Evolutionary conservation across 2,888 invertebrate genomes (phyloP).

Genomic region (Acholoe squamosa): DNA sequence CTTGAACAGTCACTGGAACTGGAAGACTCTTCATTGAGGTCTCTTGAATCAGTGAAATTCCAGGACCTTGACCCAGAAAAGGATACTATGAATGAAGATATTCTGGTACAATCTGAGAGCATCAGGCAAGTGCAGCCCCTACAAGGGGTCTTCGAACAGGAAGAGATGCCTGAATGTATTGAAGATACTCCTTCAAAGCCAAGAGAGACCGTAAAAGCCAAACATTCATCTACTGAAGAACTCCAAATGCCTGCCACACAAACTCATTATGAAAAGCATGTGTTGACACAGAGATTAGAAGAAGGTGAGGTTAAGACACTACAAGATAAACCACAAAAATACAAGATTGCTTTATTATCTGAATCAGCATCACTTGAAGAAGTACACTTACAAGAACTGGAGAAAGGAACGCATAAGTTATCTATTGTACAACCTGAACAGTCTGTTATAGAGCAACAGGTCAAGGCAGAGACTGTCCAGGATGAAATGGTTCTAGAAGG

Average conservation of each 20-base stretch:
- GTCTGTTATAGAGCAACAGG: background rate
- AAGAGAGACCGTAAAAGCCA: too few relatives aligned
- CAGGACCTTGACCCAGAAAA: too few relatives aligned
- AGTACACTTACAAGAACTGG: background rate
- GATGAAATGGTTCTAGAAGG: background rate
- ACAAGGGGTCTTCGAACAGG: too few relatives aligned
- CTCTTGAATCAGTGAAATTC: too few relatives aligned
- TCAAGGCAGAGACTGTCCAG: background rate
- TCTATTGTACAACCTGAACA: background rate
- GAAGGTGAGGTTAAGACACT: background rate
- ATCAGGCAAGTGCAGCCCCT: too few relatives aligned
- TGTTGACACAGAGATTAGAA: too few relatives aligned
- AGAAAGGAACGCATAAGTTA: background rate
- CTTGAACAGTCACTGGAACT: background rate
- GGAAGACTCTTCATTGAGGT: background rate
- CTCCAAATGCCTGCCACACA: too few relatives aligned
- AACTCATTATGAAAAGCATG: too few relatives aligned
- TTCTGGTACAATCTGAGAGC: too few relatives aligned
- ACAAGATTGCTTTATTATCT: background rate
- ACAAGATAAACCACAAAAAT: background rate
- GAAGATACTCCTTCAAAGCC: background rate
- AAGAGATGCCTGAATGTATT: background rate
- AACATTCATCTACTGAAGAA: too few relatives aligned
- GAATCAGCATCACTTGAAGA: slow-evolving; percentile 11
- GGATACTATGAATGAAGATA: too few relatives aligned